phyloP scores from a whole-genome alignment of 2,113 vertebrate genomes.

The Hemiscyllium ocellatum region DNA sequence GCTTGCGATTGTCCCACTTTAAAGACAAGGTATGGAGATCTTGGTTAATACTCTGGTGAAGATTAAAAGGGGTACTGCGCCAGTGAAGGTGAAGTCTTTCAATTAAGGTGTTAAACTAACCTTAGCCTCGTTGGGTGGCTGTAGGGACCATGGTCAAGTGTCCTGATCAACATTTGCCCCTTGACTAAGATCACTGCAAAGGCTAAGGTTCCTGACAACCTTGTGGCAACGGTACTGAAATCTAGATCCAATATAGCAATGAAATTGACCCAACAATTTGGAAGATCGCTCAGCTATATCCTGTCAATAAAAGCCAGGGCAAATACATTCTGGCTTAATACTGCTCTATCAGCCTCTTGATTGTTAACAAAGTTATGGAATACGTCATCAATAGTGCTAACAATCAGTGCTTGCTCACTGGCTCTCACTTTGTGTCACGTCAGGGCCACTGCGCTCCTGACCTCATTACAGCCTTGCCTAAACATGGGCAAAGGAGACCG shows the following conservation, averaged over 20 bases:
- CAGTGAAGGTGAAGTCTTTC: background rate
- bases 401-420: too few species aligned
- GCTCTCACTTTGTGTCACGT: background rate
- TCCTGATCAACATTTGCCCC: background rate
- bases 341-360: too few species aligned
- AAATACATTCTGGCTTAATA: too few species aligned
- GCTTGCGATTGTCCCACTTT: background rate
- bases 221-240: too few species aligned
- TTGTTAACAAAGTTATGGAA: too few species aligned
- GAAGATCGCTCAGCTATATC: too few species aligned
- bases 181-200: background rate
- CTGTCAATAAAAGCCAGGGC: too few species aligned
- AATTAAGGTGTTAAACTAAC: background rate
- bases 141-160: background rate
- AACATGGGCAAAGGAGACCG: background rate
- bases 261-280: too few species aligned
- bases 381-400: too few species aligned
- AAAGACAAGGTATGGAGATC: background rate
- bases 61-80: background rate
- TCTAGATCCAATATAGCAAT: too few species aligned
- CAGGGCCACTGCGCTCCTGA: background rate
- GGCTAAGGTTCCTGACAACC: too few species aligned
- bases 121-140: background rate
- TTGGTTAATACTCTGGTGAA: background rate
- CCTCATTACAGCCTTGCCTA: background rate